Evolutionary conservation across 2,113 vertebrate species (phyloP).

Genomic region (Trichechus manatus): DNA sequence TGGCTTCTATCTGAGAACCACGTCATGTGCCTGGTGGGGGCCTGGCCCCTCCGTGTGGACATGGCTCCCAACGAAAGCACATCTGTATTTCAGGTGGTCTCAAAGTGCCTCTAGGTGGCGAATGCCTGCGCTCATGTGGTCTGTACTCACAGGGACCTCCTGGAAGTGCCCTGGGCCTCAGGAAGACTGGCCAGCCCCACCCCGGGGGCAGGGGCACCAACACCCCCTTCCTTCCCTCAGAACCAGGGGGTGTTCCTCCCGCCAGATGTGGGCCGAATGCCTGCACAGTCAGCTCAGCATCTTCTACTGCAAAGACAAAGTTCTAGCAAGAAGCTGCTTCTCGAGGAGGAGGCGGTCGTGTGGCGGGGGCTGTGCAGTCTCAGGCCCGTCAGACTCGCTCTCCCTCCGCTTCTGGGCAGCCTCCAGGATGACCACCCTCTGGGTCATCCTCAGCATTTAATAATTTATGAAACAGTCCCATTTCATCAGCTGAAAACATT

Average conservation of each 20-base stretch:
- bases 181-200: background rate
- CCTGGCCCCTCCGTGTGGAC: too few relatives aligned
- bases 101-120: background rate
- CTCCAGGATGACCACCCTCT: background rate
- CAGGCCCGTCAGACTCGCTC: background rate
- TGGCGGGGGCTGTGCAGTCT: background rate
- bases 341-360: background rate
- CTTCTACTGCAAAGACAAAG: background rate
- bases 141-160: background rate
- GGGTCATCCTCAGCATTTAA: background rate
- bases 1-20: conserved; percentile 52
- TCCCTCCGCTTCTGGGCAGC: background rate
- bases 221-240: background rate
- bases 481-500: background rate
- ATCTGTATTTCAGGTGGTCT: background rate
- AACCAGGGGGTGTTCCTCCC: background rate
- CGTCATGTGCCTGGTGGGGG: background rate
- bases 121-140: accelerated
- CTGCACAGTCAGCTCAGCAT: background rate
- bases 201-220: background rate
- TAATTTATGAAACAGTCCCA: background rate
- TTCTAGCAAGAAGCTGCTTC: background rate
- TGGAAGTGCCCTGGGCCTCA: background rate
- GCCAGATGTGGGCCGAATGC: accelerated
- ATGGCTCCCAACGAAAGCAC: background rate